Base-by-base conservation (phyloP, 2,797 vertebrate genomes). In the Nannoperca australis region DNA sequence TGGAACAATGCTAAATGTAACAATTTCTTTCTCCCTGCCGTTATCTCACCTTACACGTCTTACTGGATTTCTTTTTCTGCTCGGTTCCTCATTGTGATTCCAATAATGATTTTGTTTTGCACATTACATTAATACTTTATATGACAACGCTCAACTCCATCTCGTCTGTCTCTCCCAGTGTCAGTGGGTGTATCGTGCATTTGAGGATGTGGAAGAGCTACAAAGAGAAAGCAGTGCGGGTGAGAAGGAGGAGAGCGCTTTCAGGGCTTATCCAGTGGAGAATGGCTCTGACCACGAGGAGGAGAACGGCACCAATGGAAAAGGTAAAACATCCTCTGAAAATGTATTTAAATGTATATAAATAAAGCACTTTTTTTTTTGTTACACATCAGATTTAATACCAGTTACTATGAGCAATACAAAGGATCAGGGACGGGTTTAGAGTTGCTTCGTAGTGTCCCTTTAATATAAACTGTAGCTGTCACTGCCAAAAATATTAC, bases 131-230 rank as follows among this genome's bases (percentile, higher is more conserved):
- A 10, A 60, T n/a, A 27, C 14, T 62, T 18, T 44, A 22, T 53
- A 18, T 27, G 27, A 66, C 24, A 27, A 27, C 47, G 24, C 72
- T 78, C 2, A 22, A 13, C 70, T 64, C 27, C 42, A n/a, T n/a
- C 17, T 51, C 4, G 64, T 74, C 34, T 78, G 8, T 79, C 32
- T 54, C 17, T 42, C n/a, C 2, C 92, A 99, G 97, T 96, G 94
- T 58, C 97, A 96, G 88, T 99, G 98, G 98, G 95, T 97, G 62
- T 98, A 97, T 89, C 95, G 97, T 32, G 95, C 96, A 6, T 96
- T 97, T 13, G 98, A 99, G 86, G 97, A 98, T 60, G 96, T 97
- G 54, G 97, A 98, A 70, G 95, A 96, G 53, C 87, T 91, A 1
- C 84, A 90, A 44, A 70, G 70, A 75, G 56, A 73, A 15, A 44